These are phyloP conservation scores for Muricea muricata DNA, from an alignment of 92 coral and sea anemone species.

Conservation along the genomic window DNA sequence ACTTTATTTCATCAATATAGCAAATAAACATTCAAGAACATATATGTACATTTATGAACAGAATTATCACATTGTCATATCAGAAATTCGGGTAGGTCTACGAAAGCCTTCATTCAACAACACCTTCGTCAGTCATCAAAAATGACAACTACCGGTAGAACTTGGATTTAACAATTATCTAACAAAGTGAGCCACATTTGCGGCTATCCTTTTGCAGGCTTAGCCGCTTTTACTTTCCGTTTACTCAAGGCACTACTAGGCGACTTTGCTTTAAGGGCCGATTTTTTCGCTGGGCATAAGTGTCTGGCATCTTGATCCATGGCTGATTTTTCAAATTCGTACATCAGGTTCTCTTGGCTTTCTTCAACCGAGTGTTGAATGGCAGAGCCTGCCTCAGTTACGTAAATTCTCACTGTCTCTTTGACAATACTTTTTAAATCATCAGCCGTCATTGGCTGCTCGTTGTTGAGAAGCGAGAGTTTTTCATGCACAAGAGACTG, in stretches of 20 bases:
- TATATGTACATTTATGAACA: too few species aligned
- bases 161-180: too few species aligned
- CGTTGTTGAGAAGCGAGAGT: not conserved
- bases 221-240: not conserved
- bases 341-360: conserved; percentile 26
- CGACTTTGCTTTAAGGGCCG: not conserved
- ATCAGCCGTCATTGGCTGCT: not conserved
- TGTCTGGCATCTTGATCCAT: not conserved
- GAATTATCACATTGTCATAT: too few species aligned
- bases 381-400: not conserved
- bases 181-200: not conserved
- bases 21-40: too few species aligned
- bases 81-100: too few species aligned
- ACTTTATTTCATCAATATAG: too few species aligned
- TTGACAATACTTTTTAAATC: conserved; percentile 24
- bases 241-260: not conserved
- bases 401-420: conserved; percentile 20
- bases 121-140: too few species aligned
- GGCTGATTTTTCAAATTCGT: not conserved
- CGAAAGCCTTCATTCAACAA: too few species aligned
- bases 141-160: too few species aligned
- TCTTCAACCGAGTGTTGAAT: conserved; percentile 14
- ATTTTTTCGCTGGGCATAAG: too few species aligned
- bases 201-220: not conserved
- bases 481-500: conserved; percentile 1